Evolutionary conservation across 2,797 vertebrate genomes (phyloP).

Genomic region (Acanthurus leucopareius): DNA sequence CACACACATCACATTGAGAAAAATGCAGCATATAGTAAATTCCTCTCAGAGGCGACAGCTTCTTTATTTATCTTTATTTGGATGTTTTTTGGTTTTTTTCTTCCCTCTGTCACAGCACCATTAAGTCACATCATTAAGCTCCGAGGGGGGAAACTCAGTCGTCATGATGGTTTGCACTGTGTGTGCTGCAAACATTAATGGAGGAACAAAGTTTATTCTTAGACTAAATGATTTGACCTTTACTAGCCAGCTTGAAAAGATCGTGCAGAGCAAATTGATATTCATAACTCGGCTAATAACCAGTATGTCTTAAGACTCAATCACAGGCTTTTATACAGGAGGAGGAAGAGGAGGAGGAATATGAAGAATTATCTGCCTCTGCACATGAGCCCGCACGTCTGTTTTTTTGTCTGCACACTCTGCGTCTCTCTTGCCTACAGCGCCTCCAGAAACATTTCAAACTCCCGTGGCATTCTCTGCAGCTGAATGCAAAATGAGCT

Average conservation of each 20-base stretch:
- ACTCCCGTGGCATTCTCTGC: slow-evolving; percentile 25
- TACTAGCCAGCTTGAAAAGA: slow-evolving; percentile 42
- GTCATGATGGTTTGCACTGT: slow-evolving; percentile 40
- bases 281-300: slow-evolving; percentile 56
- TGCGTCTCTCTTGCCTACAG: slow-evolving; percentile 7
- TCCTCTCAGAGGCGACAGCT: slow-evolving; percentile 25
- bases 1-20: slow-evolving; percentile 16
- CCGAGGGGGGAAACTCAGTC: slow-evolving; percentile 9
- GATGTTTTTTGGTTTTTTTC: slow-evolving; percentile 21
- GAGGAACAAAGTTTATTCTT: slow-evolving; percentile 42
- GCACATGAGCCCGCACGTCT: slow-evolving; percentile 21
- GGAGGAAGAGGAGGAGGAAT: slow-evolving; percentile 39
- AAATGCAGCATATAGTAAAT: slow-evolving; percentile 27
- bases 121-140: slow-evolving; percentile 49
- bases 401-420: slow-evolving; percentile 14
- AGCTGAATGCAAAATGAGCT: slow-evolving; percentile 31
- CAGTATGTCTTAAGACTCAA: slow-evolving; percentile 51
- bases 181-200: slow-evolving; percentile 25
- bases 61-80: slow-evolving; percentile 23
- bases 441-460: slow-evolving; percentile 21
- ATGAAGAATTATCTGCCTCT: slow-evolving; percentile 42
- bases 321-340: slow-evolving; percentile 20
- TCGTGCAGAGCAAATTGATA: slow-evolving; percentile 53
- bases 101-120: slow-evolving; percentile 15
- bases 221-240: slow-evolving; percentile 59